Evolutionary conservation across 2,888 invertebrate species (phyloP), one percentile per base, ranked within the genome.

Genomic region (Torymus texanus): DNA sequence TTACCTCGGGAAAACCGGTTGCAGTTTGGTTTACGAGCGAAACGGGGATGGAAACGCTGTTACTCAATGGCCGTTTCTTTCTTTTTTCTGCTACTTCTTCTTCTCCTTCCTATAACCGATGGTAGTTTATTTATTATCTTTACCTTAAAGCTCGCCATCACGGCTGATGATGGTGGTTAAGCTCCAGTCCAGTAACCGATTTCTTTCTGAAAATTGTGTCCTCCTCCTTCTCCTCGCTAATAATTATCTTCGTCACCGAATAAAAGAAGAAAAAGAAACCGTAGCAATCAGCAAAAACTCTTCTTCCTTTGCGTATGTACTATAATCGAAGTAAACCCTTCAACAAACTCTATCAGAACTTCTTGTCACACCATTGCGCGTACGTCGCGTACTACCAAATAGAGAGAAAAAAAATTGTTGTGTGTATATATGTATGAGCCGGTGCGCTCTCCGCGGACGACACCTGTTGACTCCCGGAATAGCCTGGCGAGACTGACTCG

Each of bases 401-500:
- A 41, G 5, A 41, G 29, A 29, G 29, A 41, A 8, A 41, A 41
- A 41, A 41, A 41, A 41, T 1, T 18, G 13, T 53, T 11, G 1
- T 21, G 18, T 13, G 21, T 55, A 21, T 51, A 21, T 55, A 14
- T 53, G 55, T 1, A 12, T 8, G 14, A 51, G 61, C 18, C 62
- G 24, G 21, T 50, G 55, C 68, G 55, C 56, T 61, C 62, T 14
- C 12, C n/a, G 16, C n/a, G 56, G 59, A 66, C 41, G 75, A 85
- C 89, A 90, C 90, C 89, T 90, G 89, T 89, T 89, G 86, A 88
- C 90, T 88, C 88, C 88, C 87, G 88, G 89, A 86, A 88, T 88
- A 88, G 87, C 88, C 86, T 89, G 83, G 86, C 86, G 85, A 89
- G 90, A 90, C 90, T 90, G 90, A 90, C 89, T 86, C 85, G 84